Evolutionary conservation across 2,797 vertebrate genomes (phyloP), one percentile per base, ranked within the genome.

Genomic region (Enteromius mattozi): DNA sequence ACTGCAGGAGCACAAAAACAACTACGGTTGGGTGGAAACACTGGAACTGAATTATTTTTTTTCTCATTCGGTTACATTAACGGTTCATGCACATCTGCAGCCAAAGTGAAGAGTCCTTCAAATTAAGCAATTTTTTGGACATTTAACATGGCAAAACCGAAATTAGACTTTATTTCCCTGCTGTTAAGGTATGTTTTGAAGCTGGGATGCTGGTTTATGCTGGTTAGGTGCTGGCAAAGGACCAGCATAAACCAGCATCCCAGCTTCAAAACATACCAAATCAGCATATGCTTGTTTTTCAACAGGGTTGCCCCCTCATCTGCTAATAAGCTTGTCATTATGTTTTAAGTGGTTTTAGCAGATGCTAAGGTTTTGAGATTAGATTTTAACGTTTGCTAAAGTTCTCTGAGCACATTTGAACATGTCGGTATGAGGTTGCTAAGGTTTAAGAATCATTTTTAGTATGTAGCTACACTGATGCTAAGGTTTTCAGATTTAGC

Each of bases 1-100:
- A 86, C 79, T 79, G 83, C 63, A 33, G 33, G 42, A 87, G 74
- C 63, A 81, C 86, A 82, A 84, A 82, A 89, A 82, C 72, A 76
- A 77, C 42, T 78, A 17, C 3, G 45, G n/a, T 45, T 78, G n/a
- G 63, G 56, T 42, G 42, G 19, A 78, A 78, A 63, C 33, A 37
- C 72, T 59, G 13, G 3, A 59, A 27, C 21, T 27, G 8, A 76
- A 76, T 56, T 75, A 33, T 27, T 76, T 35, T 56, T 14, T 49
- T 14, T 42, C 33, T 59, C 75, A 30, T 45, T 70, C 9, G n/a
- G 24, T 59, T 61, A 71, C 24, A 45, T 61, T n/a, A 72, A 54
- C 24, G 10, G 13, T 56, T 54, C n/a, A 56, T 24, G 63, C 17
- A 16, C 21, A 17, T 80, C n/a, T 69, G 21, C 45, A 35, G 71